Conservation (phyloP, 2,113 vertebrate species). For the Aleadryas rufinucha region DNA sequence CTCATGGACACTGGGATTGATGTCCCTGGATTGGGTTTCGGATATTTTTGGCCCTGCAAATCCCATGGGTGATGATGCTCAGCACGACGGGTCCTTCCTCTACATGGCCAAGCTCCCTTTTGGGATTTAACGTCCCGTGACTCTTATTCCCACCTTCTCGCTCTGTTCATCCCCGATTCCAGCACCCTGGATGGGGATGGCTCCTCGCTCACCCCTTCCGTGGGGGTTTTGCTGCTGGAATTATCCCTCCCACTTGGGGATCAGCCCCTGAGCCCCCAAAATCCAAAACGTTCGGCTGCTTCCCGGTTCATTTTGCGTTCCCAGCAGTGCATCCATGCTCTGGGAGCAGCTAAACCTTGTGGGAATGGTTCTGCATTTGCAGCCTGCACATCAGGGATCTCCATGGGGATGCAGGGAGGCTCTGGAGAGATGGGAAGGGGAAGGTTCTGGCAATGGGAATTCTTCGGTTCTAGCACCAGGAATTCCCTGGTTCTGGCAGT, state of each 20-base stretch:
- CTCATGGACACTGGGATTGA: rapidly evolving
- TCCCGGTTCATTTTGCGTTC: rapidly evolving
- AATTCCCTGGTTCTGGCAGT: not conserved
- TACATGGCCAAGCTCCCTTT: no score
- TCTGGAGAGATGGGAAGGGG: not conserved
- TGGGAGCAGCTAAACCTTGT: not conserved
- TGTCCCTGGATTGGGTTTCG: not conserved
- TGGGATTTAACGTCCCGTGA: not conserved
- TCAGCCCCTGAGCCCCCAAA: not conserved
- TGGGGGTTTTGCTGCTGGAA: rapidly evolving
- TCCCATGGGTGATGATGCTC: rapidly evolving
- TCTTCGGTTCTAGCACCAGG: not conserved
- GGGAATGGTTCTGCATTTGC: not conserved
- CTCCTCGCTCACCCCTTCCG: not conserved
- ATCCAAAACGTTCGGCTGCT: rapidly evolving
- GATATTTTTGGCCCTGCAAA: constrained; percentile 11
- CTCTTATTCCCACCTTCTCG: not conserved
- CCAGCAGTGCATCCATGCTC: rapidly evolving
- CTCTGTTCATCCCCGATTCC: not conserved
- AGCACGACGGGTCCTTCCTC: not conserved
- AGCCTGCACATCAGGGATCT: rapidly evolving
- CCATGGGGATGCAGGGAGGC: not conserved
- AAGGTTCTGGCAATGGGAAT: not conserved
- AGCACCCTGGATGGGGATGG: not conserved
- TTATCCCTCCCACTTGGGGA: rapidly evolving